These are phyloP conservation scores for Clarias pachynema DNA, from an alignment of 2,797 vertebrate genomes.

Conservation along the genomic window DNA sequence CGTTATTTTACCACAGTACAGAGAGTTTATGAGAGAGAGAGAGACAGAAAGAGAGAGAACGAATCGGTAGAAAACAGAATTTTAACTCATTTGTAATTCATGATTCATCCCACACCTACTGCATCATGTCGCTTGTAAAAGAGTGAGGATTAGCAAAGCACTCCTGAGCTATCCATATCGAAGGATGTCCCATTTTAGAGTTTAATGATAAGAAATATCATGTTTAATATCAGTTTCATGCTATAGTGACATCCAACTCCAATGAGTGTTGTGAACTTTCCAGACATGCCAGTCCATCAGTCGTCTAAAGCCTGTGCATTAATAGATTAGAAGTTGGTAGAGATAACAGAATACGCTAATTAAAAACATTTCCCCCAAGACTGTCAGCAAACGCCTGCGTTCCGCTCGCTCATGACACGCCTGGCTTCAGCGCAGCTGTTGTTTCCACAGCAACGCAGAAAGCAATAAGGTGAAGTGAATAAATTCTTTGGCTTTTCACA, in stretches of 20 bases:
- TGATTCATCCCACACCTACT: background rate
- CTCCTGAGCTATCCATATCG: background rate
- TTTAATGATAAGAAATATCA: background rate
- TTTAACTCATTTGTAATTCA: background rate
- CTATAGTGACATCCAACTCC: background rate
- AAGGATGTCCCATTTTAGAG: background rate
- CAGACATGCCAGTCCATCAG: background rate
- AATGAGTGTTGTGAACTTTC: background rate
- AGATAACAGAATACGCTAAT: conserved; percentile 42
- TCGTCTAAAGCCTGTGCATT: conserved; percentile 16
- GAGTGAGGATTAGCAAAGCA: background rate
- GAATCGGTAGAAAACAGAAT: background rate
- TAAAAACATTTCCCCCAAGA: conserved; percentile 46
- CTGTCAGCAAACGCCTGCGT: conserved; percentile 46
- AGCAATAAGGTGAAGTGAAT: conserved; percentile 65
- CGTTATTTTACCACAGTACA: background rate
- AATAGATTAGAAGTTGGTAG: conserved; percentile 22
- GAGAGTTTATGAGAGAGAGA: background rate
- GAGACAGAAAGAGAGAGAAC: background rate
- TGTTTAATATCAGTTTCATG: background rate
- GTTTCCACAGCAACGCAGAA: conserved; percentile 78
- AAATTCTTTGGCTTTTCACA: conserved; percentile 58
- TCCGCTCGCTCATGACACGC: conserved; percentile 45
- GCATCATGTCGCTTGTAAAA: background rate
- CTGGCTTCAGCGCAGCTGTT: conserved; percentile 44